phyloP scores from a whole-genome alignment of 1,140 invertebrate species.

The Eueides isabella region DNA sequence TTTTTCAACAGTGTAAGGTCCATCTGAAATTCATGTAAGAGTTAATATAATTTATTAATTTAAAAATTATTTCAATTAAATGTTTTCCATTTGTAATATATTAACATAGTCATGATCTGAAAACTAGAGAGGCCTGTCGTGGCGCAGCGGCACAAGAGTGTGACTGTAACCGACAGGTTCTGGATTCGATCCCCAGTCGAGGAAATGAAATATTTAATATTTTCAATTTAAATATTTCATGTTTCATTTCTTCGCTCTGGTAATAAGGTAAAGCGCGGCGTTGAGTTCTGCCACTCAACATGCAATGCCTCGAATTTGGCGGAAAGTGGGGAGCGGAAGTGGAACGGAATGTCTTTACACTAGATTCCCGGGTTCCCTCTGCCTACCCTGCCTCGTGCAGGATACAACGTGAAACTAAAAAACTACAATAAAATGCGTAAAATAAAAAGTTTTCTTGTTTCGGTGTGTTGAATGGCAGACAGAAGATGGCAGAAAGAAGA shows the following conservation, averaged over 20 bases:
- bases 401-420: background rate
- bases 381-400: background rate
- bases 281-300: background rate
- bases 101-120: too few species aligned
- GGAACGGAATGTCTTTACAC: background rate
- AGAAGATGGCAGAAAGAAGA: too few species aligned
- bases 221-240: too few species aligned
- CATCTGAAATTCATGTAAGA: slow-evolving; percentile 59
- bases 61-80: too few species aligned
- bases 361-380: background rate
- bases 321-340: background rate
- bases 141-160: background rate
- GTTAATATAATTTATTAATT: background rate
- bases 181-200: background rate
- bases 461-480: too few species aligned
- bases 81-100: too few species aligned
- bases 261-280: background rate
- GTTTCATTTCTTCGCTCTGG: background rate
- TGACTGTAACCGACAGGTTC: background rate
- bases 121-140: background rate
- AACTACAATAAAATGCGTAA: background rate
- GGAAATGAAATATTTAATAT: background rate
- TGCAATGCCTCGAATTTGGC: background rate
- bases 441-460: too few species aligned
- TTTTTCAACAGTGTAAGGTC: slow-evolving; percentile 76